Conservation (phyloP, 2,888 invertebrate species). For the Glaucopsyche alexis region DNA sequence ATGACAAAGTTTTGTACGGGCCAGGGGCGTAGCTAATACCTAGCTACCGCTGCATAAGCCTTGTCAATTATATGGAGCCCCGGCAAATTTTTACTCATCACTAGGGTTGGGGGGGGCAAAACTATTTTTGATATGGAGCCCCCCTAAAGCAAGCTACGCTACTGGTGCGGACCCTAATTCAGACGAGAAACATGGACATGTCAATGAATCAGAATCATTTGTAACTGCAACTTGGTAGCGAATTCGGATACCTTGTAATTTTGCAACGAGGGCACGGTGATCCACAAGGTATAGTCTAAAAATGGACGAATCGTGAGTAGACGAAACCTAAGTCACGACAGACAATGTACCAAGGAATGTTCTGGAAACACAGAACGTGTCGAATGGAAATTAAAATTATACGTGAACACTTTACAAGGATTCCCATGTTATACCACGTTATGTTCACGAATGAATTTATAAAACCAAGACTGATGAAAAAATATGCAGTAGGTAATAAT, state of each 20-base stretch:
- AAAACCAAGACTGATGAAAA: too few species aligned
- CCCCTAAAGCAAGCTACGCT: too few species aligned
- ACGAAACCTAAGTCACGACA: slow-evolving; percentile 15
- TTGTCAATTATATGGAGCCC: too few species aligned
- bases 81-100: too few species aligned
- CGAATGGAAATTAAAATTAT: slow-evolving; percentile 10
- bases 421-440: slow-evolving; percentile 36
- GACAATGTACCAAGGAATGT: not conserved
- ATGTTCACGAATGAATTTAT: not conserved
- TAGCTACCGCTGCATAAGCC: too few species aligned
- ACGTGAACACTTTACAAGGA: slow-evolving; percentile 1
- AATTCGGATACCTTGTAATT: slow-evolving; percentile 3
- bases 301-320: slow-evolving; percentile 16
- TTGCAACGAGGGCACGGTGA: slow-evolving; percentile 12
- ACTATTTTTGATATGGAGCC: too few species aligned
- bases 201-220: not conserved
- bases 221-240: not conserved
- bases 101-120: too few species aligned
- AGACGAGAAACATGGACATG: not conserved
- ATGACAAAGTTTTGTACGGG: too few species aligned
- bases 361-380: slow-evolving; percentile 5
- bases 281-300: not conserved
- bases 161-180: not conserved
- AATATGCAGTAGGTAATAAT: too few species aligned
- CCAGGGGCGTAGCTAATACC: too few species aligned